A percentile compares a stretch with the other conserved stretches of the same genome.
phyloP scores from a whole-genome alignment of 2,797 vertebrate genomes.

The Anguilla obscura region DNA sequence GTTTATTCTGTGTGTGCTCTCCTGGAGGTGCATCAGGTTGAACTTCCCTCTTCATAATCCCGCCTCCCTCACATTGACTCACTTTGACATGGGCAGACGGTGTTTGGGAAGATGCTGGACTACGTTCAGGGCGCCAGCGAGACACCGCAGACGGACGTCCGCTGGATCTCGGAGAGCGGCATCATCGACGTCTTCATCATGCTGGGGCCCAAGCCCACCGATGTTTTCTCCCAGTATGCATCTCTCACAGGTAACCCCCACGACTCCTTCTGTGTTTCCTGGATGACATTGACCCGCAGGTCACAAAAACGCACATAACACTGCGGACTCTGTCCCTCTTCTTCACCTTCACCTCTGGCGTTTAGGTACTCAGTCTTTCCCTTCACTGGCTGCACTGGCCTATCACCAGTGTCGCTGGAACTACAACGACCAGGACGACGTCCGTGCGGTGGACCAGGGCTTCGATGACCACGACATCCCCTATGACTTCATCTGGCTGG shows the following conservation, averaged over 20 bases:
- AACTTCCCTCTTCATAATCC: neutral
- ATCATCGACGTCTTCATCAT: constrained; percentile 88
- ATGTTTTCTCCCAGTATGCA: constrained; percentile 83
- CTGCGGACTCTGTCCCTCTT: neutral
- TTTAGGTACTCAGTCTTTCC: constrained; percentile 88
- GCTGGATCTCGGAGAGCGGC: constrained; percentile 93
- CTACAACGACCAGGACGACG: constrained; percentile 92
- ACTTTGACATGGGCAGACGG: constrained; percentile 55
- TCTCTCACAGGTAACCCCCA: constrained; percentile 79
- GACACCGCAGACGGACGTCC: constrained; percentile 87
- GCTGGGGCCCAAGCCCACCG: constrained; percentile 78
- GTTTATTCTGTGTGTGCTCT: too few species aligned
- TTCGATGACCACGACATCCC: constrained; percentile 90
- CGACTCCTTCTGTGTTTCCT: neutral
- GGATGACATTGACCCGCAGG: neutral
- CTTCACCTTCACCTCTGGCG: neutral
- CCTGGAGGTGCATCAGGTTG: neutral
- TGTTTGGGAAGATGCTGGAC: constrained; percentile 77
- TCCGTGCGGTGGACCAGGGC: constrained; percentile 77
- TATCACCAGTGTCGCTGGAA: constrained; percentile 98
- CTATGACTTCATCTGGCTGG: constrained; percentile 91
- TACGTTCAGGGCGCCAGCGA: constrained; percentile 86
- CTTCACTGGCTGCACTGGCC: constrained; percentile 82
- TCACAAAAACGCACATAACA: neutral
- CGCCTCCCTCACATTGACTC: neutral